These are phyloP conservation scores for Otolemur garnettii DNA, from an alignment of 2,113 vertebrate genomes.

Conservation along the genomic window DNA sequence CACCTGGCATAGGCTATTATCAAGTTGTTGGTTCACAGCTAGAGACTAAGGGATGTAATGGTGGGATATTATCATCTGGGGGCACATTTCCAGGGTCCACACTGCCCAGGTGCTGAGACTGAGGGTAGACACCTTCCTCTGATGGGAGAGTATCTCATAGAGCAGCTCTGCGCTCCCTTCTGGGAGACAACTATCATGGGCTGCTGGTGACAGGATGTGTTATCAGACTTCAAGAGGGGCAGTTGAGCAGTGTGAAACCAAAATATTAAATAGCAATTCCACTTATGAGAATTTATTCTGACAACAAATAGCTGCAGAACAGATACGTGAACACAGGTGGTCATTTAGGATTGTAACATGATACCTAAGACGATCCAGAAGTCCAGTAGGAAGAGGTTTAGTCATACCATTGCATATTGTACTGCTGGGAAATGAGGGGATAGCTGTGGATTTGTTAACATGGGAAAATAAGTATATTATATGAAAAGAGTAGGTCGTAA, in stretches of 20 bases:
- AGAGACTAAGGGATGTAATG: not conserved
- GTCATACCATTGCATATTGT: not conserved
- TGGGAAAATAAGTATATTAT: not conserved
- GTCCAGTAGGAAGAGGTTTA: not conserved
- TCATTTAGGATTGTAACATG: not conserved
- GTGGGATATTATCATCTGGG: not conserved
- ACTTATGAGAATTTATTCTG: slow-evolving; percentile 44
- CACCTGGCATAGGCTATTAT: not conserved
- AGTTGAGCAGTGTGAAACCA: not conserved
- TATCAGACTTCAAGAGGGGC: not conserved
- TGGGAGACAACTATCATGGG: not conserved
- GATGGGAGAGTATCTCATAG: not conserved
- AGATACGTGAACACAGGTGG: not conserved
- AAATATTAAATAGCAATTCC: not conserved
- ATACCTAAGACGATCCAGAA: not conserved
- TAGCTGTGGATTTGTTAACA: not conserved
- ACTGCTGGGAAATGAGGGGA: not conserved
- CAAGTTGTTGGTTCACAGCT: not conserved
- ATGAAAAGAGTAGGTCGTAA: not conserved
- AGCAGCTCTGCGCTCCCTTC: not conserved
- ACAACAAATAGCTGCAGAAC: not conserved
- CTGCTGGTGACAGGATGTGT: not conserved
- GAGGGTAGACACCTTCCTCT: not conserved
- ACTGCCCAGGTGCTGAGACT: not conserved
- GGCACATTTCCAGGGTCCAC: not conserved